phyloP scores from a whole-genome alignment of 2,113 vertebrate genomes.

The Hepsetus odoe region DNA sequence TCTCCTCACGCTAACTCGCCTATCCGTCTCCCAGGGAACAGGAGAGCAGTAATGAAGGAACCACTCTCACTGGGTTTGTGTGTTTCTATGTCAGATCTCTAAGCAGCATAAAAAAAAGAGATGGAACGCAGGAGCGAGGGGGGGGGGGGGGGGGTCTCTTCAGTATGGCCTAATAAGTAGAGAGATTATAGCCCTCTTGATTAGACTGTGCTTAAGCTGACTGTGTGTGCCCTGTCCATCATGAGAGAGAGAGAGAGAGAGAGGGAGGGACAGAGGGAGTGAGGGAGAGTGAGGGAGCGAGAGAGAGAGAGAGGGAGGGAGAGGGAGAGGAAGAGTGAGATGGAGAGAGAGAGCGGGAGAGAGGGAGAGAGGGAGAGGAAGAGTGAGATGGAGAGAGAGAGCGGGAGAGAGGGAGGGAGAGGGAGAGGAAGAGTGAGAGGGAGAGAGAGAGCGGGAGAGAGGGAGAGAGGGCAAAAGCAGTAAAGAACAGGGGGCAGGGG shows the following conservation, averaged over 20 bases:
- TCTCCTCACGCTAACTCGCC: too few species aligned
- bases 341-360: background rate
- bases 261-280: background rate
- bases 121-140: background rate
- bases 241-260: background rate
- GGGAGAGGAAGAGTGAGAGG: background rate
- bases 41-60: background rate
- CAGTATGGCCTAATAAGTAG: background rate
- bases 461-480: background rate
- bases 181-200: constrained; percentile 5
- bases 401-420: background rate
- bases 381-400: background rate
- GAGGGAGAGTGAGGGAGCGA: background rate
- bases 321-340: background rate
- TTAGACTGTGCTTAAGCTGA: constrained; percentile 1
- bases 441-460: background rate
- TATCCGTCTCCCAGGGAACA: background rate
- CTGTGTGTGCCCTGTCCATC: constrained; percentile 3
- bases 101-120: background rate
- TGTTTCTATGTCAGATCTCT: constrained; percentile 13
- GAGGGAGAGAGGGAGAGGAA: background rate
- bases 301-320: background rate
- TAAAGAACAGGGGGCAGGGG: constrained; percentile 1
- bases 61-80: background rate
- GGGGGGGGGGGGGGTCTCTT: background rate